Conservation (phyloP, 2,113 vertebrate genomes). For the Onychostruthus taczanowskii region DNA sequence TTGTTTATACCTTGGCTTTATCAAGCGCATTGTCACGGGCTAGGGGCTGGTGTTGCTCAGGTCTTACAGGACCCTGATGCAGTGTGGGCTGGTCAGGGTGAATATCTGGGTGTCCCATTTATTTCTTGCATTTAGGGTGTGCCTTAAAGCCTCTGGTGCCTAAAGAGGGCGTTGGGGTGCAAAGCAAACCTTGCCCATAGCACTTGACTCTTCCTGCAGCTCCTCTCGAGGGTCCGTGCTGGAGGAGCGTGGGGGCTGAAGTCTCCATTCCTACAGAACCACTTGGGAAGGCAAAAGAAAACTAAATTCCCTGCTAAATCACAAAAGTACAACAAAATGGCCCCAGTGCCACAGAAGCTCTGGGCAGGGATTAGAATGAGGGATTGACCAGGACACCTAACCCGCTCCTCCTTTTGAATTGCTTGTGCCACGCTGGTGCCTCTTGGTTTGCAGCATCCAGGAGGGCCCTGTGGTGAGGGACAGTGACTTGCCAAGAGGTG, state of each 20-base stretch:
- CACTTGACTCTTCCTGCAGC: not conserved
- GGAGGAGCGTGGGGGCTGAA: accelerated
- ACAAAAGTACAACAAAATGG: accelerated
- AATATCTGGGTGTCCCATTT: not conserved
- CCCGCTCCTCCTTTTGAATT: accelerated
- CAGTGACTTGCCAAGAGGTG: not conserved
- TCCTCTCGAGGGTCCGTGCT: not conserved
- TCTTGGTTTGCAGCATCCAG: not conserved
- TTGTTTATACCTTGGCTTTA: constrained; percentile 41
- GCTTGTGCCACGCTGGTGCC: not conserved
- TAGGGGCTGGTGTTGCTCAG: not conserved
- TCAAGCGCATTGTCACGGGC: not conserved
- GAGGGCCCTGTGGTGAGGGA: not conserved
- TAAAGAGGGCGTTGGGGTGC: not conserved
- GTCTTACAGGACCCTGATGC: not conserved
- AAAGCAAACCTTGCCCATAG: not conserved
- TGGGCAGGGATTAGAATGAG: not conserved
- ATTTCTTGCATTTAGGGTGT: not conserved
- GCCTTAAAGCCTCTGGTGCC: not conserved
- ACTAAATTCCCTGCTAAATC: not conserved
- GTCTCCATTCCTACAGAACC: not conserved
- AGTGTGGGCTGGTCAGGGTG: not conserved
- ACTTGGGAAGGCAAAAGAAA: not conserved
- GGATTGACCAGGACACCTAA: not conserved
- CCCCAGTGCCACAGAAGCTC: not conserved